Evolutionary conservation across 2,797 vertebrate genomes (phyloP), one percentile per base, ranked within the genome.

Genomic region (Spinus olivaceus): DNA sequence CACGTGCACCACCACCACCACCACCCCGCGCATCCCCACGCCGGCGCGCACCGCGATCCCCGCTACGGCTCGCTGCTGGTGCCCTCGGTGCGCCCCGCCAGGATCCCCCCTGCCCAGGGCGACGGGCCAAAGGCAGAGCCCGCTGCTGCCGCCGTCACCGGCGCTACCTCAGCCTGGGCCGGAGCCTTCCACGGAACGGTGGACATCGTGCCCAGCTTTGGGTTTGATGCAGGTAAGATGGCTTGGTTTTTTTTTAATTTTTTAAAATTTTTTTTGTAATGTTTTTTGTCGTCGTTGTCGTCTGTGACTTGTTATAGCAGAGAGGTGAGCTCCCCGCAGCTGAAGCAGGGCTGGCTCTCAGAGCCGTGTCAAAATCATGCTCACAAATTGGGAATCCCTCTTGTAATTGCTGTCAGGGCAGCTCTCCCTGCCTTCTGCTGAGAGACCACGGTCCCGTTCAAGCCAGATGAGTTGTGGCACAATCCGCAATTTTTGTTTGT

Each of bases 1-100:
- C 95, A 98, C 72, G 98, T 99, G 94, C 98, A 98, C 86, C 88
- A 98, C 95, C 98, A 98, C 88, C 90, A 97, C 74, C 97, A 32
- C 28, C 3, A 33, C 8, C 39, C 39, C 39, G 39, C 39, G 39
- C n/a, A 33, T 23, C 4, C 54, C 22, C 54, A 56, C 46, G 23
- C 98, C 37, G 93, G 97, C 97, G 98, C 98, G 1, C 96, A 98
- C 32, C 90, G 99, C 20, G 99, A 99, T 87, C 98, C 99, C 4
- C 98, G 99, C 24, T 99, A 99, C 7, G 98, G 98, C 95, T 98
- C 99, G 24, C 97, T 99, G 96, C 95, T 99, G 96, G 97, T 99
- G 97, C 98, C 99, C 4, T 97, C 98, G 7, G 97, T 99, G 51
- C 98, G 98, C 10, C 50, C 98, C 13, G 96, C 98, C 76, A 97